Evolutionary conservation across 2,113 vertebrate species (phyloP).

Genomic region (Carollia perspicillata): DNA sequence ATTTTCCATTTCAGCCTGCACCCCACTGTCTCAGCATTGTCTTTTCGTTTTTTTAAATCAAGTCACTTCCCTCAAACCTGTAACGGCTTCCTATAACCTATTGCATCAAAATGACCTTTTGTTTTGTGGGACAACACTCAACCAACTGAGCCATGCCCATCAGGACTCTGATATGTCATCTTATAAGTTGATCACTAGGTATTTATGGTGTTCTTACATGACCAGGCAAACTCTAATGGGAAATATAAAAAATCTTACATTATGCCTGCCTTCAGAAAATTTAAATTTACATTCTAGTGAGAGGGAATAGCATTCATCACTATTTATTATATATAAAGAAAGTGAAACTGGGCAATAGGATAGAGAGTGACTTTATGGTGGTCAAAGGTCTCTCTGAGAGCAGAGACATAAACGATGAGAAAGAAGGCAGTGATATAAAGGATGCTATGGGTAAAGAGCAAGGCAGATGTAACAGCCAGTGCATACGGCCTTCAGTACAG

Average conservation of each 20-base stretch:
- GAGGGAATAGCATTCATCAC: not conserved
- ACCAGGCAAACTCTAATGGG: not conserved
- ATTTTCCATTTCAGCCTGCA: constrained; percentile 7
- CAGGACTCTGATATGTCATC: too few species aligned
- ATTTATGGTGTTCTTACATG: constrained; percentile 37
- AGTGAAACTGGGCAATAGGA: not conserved
- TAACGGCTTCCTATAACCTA: constrained; percentile 11
- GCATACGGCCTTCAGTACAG: not conserved
- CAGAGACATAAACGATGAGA: constrained; percentile 6
- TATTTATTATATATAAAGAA: not conserved
- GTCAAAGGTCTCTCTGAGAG: not conserved
- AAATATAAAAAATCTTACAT: constrained; percentile 19
- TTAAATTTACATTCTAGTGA: not conserved
- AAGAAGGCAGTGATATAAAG: not conserved
- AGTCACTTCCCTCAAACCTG: constrained; percentile 29
- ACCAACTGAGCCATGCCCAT: too few species aligned
- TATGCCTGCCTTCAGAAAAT: not conserved
- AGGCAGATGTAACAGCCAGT: not conserved
- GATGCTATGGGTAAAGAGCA: not conserved
- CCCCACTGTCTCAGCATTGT: not conserved
- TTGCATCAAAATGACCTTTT: not conserved
- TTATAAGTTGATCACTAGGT: not conserved
- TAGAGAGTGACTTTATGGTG: not conserved
- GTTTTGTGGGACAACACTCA: too few species aligned
- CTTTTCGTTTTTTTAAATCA: not conserved